Evolutionary conservation across 2,888 invertebrate genomes (phyloP).

Genomic region (Nycteola revayana): DNA sequence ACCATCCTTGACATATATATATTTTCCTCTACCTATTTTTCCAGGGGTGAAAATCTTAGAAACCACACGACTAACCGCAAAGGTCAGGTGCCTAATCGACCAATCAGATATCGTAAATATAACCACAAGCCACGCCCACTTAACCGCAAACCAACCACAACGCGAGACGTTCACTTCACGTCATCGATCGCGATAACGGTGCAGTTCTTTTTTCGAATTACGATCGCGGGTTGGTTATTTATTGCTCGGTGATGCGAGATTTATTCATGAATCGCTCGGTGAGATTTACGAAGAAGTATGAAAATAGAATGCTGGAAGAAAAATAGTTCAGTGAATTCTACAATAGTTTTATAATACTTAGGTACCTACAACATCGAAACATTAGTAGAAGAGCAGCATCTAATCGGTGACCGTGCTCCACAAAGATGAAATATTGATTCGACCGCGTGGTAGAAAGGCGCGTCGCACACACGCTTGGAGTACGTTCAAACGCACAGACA

Average conservation of each 20-base stretch:
- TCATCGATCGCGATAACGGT: constrained; percentile 66
- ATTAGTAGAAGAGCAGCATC: constrained; percentile 4
- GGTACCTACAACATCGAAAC: too few species aligned
- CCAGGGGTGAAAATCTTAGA: constrained; percentile 81
- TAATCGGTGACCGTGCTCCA: constrained; percentile 50
- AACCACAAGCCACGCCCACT: constrained; percentile 84
- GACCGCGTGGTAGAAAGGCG: constrained; percentile 61
- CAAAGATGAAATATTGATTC: constrained; percentile 80
- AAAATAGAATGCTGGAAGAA: constrained; percentile 1
- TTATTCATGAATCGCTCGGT: constrained; percentile 26
- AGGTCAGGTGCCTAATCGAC: constrained; percentile 73
- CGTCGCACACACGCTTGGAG: constrained; percentile 56
- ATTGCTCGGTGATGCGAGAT: constrained; percentile 28
- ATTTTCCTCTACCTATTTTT: constrained; percentile 78
- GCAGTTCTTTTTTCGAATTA: constrained; percentile 62
- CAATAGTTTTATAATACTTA: too few species aligned
- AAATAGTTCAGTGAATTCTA: too few species aligned
- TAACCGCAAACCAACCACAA: constrained; percentile 85
- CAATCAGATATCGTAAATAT: constrained; percentile 82
- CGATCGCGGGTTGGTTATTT: constrained; percentile 43
- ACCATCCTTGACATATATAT: constrained; percentile 56
- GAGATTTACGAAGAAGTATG: constrained; percentile 9
- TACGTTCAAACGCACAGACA: constrained; percentile 72
- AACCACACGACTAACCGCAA: constrained; percentile 84
- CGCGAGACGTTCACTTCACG: constrained; percentile 72